Conservation (phyloP, 2,888 invertebrate genomes). For the Ceratothoa steindachneri region DNA sequence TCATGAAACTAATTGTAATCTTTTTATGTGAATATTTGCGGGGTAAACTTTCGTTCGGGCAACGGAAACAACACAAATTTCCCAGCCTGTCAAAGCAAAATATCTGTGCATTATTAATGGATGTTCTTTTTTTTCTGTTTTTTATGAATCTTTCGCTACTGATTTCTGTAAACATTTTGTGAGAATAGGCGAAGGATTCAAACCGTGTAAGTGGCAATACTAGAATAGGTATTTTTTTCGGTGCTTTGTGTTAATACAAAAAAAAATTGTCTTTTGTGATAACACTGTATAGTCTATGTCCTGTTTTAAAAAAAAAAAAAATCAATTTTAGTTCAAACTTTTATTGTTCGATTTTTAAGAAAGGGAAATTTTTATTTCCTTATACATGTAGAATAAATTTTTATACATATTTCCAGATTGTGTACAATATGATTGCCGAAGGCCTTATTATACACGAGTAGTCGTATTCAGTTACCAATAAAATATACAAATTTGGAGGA, state of each 20-base stretch:
- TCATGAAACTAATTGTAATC: background rate
- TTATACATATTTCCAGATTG: background rate
- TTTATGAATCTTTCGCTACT: too few species aligned
- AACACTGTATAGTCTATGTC: background rate
- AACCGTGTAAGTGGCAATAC: constrained; percentile 9
- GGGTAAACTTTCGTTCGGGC: background rate
- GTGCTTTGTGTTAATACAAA: background rate
- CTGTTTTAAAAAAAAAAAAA: too few species aligned
- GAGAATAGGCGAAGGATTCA: background rate
- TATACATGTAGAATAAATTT: too few species aligned
- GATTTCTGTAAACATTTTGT: too few species aligned
- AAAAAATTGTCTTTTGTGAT: background rate
- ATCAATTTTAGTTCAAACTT: too few species aligned
- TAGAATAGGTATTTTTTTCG: background rate
- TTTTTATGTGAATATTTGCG: background rate
- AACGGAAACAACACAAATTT: too few species aligned
- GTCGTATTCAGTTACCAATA: background rate
- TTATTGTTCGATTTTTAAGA: too few species aligned
- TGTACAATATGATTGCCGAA: background rate
- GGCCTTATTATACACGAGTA: background rate
- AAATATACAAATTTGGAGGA: too few species aligned
- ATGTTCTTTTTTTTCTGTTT: too few species aligned
- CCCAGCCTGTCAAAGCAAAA: too few species aligned
- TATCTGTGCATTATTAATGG: too few species aligned
- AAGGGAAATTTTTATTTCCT: too few species aligned